phyloP scores from a whole-genome alignment of 2,888 invertebrate species.

The Odontocolon sp. region DNA sequence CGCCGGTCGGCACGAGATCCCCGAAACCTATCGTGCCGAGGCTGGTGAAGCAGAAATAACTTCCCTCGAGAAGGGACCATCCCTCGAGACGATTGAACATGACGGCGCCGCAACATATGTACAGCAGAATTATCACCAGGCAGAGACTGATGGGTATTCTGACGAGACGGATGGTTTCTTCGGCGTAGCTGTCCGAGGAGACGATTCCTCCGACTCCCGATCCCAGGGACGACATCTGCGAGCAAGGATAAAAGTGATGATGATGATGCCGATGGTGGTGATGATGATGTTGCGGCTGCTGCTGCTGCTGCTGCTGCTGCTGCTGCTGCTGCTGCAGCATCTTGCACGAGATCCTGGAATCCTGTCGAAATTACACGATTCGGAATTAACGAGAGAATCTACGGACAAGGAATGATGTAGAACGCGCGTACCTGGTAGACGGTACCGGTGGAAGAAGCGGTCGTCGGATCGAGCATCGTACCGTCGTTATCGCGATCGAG shows the following conservation, averaged over 20 bases:
- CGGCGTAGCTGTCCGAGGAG: slow-evolving; percentile 77
- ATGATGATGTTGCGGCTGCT: neutral
- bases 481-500: slow-evolving; percentile 79
- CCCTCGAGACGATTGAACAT: slow-evolving; percentile 95
- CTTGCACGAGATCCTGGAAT: neutral
- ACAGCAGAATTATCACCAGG: slow-evolving; percentile 91
- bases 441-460: slow-evolving; percentile 66
- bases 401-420: too few species aligned
- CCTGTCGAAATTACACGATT: too few species aligned
- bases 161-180: slow-evolving; percentile 84
- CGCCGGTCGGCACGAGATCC: slow-evolving; percentile 87
- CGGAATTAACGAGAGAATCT: too few species aligned
- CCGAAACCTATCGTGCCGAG: slow-evolving; percentile 93
- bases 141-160: slow-evolving; percentile 95
- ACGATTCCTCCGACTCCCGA: too few species aligned
- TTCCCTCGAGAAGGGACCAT: slow-evolving; percentile 95
- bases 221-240: slow-evolving; percentile 68
- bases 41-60: slow-evolving; percentile 90
- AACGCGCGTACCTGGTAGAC: slow-evolving; percentile 32
- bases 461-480: slow-evolving; percentile 61
- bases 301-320: neutral
- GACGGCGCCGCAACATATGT: slow-evolving; percentile 93
- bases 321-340: neutral
- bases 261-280: slow-evolving; percentile 29
- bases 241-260: slow-evolving; percentile 75